Conservation (phyloP, 2,797 vertebrate genomes). For the Phrynocephalus guinanensis region DNA sequence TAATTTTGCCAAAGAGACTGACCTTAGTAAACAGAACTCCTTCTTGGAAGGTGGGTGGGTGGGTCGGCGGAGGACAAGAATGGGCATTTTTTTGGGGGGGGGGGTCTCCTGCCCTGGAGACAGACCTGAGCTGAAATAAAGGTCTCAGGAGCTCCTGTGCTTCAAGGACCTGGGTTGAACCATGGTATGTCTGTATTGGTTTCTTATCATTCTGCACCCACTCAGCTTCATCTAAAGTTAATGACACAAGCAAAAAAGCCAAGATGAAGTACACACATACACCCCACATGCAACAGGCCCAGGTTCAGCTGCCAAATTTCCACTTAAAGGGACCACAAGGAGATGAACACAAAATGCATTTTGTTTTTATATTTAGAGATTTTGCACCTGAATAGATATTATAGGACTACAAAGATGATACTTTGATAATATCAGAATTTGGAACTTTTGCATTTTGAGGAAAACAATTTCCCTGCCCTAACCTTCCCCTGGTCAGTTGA, state of each 20-base stretch:
- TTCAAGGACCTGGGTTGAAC: background rate
- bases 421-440: too few relatives aligned
- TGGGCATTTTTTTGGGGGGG: too few relatives aligned
- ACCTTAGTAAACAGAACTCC: slow-evolving; percentile 60
- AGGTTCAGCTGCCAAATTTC: background rate
- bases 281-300: too few relatives aligned
- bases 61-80: background rate
- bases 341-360: too few relatives aligned
- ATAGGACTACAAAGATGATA: background rate
- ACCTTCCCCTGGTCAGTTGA: too few relatives aligned
- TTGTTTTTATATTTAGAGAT: background rate
- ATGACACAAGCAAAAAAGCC: background rate
- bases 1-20: slow-evolving; percentile 67
- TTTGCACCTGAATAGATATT: too few relatives aligned
- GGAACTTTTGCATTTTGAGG: too few relatives aligned
- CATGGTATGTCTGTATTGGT: background rate
- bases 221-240: too few relatives aligned
- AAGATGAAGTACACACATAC: too few relatives aligned
- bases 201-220: background rate
- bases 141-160: background rate
- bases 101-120: too few relatives aligned
- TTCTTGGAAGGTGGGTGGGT: background rate
- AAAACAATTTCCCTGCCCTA: background rate
- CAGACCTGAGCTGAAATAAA: background rate
- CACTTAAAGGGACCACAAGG: background rate